A percentile compares a stretch with the other conserved stretches of the same genome.
These are phyloP conservation scores for Buphagus erythrorhynchus DNA, from an alignment of 2,797 vertebrate genomes.

Conservation along the genomic window DNA sequence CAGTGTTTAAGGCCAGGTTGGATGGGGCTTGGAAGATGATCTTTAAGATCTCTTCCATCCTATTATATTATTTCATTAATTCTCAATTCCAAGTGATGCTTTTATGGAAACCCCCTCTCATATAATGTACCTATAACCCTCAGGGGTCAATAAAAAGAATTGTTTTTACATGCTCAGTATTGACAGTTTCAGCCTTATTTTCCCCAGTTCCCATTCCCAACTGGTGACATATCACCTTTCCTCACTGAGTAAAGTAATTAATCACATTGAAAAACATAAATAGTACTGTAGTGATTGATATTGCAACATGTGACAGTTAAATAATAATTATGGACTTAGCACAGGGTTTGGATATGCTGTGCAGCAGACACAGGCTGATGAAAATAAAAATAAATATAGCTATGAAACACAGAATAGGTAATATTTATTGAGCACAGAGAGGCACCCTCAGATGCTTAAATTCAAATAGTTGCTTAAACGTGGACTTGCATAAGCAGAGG, in stretches of 20 bases:
- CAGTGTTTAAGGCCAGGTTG: background rate
- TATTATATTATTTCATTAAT: background rate
- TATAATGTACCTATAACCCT: background rate
- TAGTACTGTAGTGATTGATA: background rate
- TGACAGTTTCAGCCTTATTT: background rate
- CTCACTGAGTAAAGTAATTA: background rate
- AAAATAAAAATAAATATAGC: background rate
- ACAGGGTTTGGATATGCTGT: background rate
- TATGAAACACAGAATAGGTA: background rate
- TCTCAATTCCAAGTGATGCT: background rate
- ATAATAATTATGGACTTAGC: background rate
- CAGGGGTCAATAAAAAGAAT: background rate
- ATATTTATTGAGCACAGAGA: background rate
- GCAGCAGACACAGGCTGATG: background rate
- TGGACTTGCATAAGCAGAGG: background rate
- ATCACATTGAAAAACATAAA: background rate
- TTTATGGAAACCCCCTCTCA: background rate
- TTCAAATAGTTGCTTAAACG: background rate
- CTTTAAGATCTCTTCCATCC: background rate
- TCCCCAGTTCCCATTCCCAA: background rate
- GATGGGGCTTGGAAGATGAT: background rate
- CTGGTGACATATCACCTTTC: background rate
- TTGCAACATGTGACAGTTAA: background rate
- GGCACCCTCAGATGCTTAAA: background rate
- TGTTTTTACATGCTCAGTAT: background rate